Conservation (phyloP, 1,140 invertebrate species). For the Drosophila ambigua region DNA sequence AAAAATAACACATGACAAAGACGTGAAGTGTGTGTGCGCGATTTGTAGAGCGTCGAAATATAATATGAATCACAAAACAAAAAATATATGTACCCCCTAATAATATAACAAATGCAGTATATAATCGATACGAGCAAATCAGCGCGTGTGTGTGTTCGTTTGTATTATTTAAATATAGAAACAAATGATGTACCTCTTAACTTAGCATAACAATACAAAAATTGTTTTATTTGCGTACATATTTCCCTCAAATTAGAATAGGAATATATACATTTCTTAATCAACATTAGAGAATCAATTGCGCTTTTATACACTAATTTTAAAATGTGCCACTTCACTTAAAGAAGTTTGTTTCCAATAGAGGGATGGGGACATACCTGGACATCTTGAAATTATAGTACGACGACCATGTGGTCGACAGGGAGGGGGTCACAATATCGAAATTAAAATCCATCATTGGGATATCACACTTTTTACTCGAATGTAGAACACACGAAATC, state of each 20-base stretch:
- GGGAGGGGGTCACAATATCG: slow-evolving; percentile 54
- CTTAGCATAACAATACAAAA: background rate
- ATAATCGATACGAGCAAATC: too few relatives aligned
- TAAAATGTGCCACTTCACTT: background rate
- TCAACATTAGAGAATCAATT: slow-evolving; percentile 20
- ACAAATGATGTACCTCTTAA: background rate
- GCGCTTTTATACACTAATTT: slow-evolving; percentile 45
- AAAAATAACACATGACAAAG: slow-evolving; percentile 32
- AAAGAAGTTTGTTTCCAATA: background rate
- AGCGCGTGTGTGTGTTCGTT: too few relatives aligned
- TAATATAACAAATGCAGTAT: too few relatives aligned
- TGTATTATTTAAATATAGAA: too few relatives aligned
- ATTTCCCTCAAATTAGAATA: background rate
- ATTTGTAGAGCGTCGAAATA: slow-evolving; percentile 26
- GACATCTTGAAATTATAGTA: slow-evolving; percentile 65
- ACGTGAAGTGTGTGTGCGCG: slow-evolving; percentile 49
- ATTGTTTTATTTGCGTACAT: background rate
- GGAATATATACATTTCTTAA: background rate
- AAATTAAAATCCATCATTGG: slow-evolving; percentile 62
- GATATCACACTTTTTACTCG: slow-evolving; percentile 32
- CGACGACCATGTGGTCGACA: slow-evolving; percentile 65
- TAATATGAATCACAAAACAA: slow-evolving; percentile 14
- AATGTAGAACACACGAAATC: slow-evolving; percentile 46
- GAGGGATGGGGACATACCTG: slow-evolving; percentile 56
- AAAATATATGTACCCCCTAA: background rate